Conservation (phyloP, 2,113 vertebrate species). For the Microtus montanus region DNA sequence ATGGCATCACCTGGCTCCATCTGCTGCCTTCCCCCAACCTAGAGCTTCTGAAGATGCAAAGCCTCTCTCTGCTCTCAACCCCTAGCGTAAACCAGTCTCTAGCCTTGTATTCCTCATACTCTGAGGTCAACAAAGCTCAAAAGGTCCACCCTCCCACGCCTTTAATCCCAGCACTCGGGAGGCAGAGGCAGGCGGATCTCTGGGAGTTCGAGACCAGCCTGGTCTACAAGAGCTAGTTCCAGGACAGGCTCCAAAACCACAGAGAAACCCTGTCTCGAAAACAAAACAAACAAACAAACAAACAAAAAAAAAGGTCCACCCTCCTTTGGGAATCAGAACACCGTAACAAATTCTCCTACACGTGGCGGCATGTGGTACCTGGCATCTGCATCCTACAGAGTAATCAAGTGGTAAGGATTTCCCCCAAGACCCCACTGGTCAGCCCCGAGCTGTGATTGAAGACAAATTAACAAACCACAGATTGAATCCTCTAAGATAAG, state of each 20-base stretch:
- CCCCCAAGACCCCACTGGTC: background rate
- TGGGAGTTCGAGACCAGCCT: too few relatives aligned
- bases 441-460: background rate
- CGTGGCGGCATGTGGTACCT: background rate
- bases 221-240: too few relatives aligned
- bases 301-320: background rate
- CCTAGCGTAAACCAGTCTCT: background rate
- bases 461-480: conserved; percentile 11
- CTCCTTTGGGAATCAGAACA: background rate
- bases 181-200: too few relatives aligned
- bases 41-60: background rate
- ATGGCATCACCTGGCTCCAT: background rate
- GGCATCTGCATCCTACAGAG: background rate
- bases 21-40: background rate
- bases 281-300: too few relatives aligned
- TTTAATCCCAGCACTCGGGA: too few relatives aligned
- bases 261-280: too few relatives aligned
- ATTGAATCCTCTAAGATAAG: background rate
- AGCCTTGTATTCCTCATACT: background rate
- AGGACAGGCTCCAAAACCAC: too few relatives aligned
- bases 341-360: background rate
- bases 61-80: background rate
- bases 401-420: background rate
- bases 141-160: background rate
- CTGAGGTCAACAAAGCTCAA: background rate